Base-by-base conservation (phyloP, 2,797 vertebrate species). In the Eleutherodactylus coqui region DNA sequence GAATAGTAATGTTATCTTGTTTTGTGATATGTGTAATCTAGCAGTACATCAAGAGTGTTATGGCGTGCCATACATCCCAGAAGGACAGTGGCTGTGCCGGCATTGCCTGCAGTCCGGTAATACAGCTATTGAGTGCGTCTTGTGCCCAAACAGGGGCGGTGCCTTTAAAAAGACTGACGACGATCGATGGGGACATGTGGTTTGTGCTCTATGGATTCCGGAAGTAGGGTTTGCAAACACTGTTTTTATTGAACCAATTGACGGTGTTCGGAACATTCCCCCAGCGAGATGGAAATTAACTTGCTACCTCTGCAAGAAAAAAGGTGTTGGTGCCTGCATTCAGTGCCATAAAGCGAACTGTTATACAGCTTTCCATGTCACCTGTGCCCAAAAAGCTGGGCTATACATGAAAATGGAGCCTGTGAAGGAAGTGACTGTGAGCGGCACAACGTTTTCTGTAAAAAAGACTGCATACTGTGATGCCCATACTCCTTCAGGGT, bases 271-370 rank as follows among this genome's bases (percentile, higher is more conserved):
- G 90, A 97, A 98, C 94, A 99, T 99, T 88, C 98, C 97, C 4
- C 95, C 96, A 0, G 97, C 98, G 32, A 96, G 98, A 90, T 99
- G 98, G 98, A 99, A 97, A 92, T 96, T 99, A 91, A 98, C 97
- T 1, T 99, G 98, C 95, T 99, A 99, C 95, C 96, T 99, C 93
- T 99, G 98, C 90, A 99, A 98, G 94, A 96, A 98, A 93, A 98
- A 96, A 89, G 97, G 96, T 0, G 95, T 98, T 7, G 98, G 98
- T 29, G 98, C 98, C 76, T 99, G 98, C 90, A 99, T 99, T 90
- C 98, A 99, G 95, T 99, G 98, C 94, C 97, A 98, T 95, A 97
- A 96, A 92, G 97, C 97, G 75, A 99, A 99, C 94, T 99, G 98
- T 91, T 99, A 99, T 92, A 97, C 96, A 1, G 98, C 98, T 90